A percentile compares a stretch with the other conserved stretches of the same genome.
Conservation (phyloP, 2,797 vertebrate species). For the Varecia variegata region DNA sequence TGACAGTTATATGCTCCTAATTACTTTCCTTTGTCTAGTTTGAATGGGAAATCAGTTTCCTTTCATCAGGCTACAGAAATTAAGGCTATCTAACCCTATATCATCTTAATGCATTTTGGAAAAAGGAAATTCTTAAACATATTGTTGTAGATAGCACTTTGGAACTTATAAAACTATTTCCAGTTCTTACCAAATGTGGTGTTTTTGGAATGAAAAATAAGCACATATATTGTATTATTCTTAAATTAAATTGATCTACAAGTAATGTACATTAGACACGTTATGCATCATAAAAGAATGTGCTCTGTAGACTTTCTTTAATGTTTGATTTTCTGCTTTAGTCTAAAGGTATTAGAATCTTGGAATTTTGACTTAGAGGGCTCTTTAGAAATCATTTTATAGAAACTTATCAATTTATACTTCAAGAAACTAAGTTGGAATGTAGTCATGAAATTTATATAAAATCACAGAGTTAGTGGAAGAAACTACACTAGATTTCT, state of each 20-base stretch:
- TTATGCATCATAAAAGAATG: background rate
- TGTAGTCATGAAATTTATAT: background rate
- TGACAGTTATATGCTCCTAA: background rate
- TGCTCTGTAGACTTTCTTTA: background rate
- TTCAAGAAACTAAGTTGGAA: background rate
- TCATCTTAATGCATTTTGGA: background rate
- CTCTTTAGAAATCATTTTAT: background rate
- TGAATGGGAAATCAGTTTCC: background rate
- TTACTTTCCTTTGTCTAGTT: background rate
- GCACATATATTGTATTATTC: background rate
- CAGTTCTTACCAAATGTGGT: background rate
- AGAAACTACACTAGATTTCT: background rate
- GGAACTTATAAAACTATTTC: background rate
- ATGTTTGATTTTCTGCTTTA: background rate
- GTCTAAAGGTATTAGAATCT: background rate
- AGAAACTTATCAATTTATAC: background rate
- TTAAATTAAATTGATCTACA: background rate
- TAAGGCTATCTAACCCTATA: background rate
- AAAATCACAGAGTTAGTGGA: constrained; percentile 15
- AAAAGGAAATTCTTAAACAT: background rate
- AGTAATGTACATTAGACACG: background rate
- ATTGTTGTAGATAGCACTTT: background rate
- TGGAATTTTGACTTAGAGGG: background rate
- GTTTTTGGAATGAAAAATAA: constrained; percentile 3
- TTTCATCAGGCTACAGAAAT: background rate